Evolutionary conservation across 1,140 invertebrate species (phyloP), one percentile per base, ranked within the genome.

Genomic region (Papilio polytes): DNA sequence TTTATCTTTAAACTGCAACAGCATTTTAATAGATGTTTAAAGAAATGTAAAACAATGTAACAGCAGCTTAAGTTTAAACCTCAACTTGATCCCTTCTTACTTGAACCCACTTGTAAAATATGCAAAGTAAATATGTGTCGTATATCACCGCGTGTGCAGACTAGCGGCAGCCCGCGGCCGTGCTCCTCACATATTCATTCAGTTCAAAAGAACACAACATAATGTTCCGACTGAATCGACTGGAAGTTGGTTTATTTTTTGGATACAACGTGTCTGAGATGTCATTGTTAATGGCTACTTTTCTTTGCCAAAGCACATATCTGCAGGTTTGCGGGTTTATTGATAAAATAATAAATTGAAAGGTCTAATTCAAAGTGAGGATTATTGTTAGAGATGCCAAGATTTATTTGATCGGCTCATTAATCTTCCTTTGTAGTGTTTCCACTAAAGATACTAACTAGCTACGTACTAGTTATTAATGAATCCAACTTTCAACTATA

Each of bases 381-480:
- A 63, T 63, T 26, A 63, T 63, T 63, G 59, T 26, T 26, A 15
- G 3, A 26, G 12, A 26, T 63, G 59, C 59, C 59, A 26, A 63
- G 22, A 63, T 22, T 63, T 22, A 63, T 31, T 9, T 26, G 22
- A 26, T 63, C 59, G 22, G 9, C 12, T 9, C 59, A 63, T 63
- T 63, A 63, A 63, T 63, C 59, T 63, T 63, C 59, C 12, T 63
- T 63, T 63, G 22, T 63, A 12, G 12, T 63, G 56, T 26, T 63
- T 13, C 59, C 22, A 63, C 13, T 63, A 63, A n/a, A 63, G 20
- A 63, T 63, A 63, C 20, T 13, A 26, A 63, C 12, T 26, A 63
- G 13, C 59, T 36, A 36, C 36, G 2, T 36, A 63, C 59, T 8
- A 12, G 22, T 63, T 10, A 63, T 63, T 63, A 63, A 63, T 63